A percentile compares a stretch with the other conserved stretches of the same genome.
Evolutionary conservation across 2,113 vertebrate species (phyloP).

Genomic region (Desmodus rotundus): DNA sequence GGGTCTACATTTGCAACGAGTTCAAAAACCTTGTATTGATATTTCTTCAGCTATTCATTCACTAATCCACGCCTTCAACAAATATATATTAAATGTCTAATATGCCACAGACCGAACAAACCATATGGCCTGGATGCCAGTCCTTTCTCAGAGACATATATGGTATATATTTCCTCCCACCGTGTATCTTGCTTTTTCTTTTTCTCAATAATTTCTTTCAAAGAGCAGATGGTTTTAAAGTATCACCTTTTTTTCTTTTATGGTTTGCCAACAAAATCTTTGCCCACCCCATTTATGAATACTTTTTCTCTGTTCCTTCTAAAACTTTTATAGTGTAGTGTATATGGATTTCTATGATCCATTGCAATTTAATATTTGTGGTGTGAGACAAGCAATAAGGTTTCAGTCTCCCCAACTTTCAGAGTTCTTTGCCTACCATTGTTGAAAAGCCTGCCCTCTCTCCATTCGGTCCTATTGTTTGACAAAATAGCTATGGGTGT

Average conservation of each 20-base stretch:
- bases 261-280: neutral
- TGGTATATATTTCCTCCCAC: neutral
- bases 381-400: neutral
- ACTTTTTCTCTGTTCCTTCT: neutral
- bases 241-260: neutral
- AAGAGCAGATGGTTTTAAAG: neutral
- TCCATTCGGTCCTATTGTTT: too few relatives aligned
- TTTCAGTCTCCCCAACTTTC: neutral
- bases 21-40: neutral
- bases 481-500: neutral
- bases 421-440: neutral
- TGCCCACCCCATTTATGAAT: neutral
- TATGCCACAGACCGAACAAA: neutral
- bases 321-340: neutral
- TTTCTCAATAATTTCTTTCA: neutral
- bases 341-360: neutral
- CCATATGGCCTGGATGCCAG: neutral
- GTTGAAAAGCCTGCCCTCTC: neutral
- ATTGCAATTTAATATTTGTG: neutral
- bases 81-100: fast-evolving
- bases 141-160: neutral
- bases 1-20: too few relatives aligned
- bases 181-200: neutral
- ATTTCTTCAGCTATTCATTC: neutral
- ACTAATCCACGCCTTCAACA: neutral